Conservation (phyloP, 2,888 invertebrate species). For the Pediacus dermestoides region DNA sequence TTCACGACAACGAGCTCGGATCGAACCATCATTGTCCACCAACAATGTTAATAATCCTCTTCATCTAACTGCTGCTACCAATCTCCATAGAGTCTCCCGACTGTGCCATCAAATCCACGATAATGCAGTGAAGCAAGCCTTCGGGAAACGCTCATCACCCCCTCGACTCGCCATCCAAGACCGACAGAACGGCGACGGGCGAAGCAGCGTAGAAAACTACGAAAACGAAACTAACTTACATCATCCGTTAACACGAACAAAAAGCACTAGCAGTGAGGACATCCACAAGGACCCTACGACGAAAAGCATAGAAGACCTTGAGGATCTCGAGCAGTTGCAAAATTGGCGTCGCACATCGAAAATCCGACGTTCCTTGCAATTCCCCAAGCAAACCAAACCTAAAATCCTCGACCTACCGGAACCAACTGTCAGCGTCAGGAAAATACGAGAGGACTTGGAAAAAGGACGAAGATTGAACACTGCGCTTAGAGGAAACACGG, state of each 20-base stretch:
- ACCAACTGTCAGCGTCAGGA: constrained; percentile 54
- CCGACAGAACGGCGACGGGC: constrained; percentile 38
- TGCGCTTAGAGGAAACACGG: constrained; percentile 54
- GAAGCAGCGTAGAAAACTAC: constrained; percentile 35
- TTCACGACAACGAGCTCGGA: constrained; percentile 45
- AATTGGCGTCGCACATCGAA: constrained; percentile 67
- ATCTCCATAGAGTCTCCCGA: constrained; percentile 48
- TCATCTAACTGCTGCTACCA: constrained; percentile 38
- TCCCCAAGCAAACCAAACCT: constrained; percentile 52
- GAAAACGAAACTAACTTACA: constrained; percentile 39
- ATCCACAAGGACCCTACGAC: constrained; percentile 40
- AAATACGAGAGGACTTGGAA: constrained; percentile 56
- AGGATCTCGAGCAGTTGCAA: constrained; percentile 44
- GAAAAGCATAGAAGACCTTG: constrained; percentile 42
- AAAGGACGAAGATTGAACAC: constrained; percentile 54
- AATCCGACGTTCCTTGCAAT: constrained; percentile 63
- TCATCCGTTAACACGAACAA: constrained; percentile 42
- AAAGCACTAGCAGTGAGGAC: constrained; percentile 54
- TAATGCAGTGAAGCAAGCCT: constrained; percentile 45
- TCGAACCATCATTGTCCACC: constrained; percentile 20
- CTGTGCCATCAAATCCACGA: constrained; percentile 52
- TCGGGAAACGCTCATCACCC: constrained; percentile 31
- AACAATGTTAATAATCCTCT: constrained; percentile 24
- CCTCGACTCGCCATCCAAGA: constrained; percentile 28
- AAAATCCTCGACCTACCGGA: constrained; percentile 47